phyloP scores from a whole-genome alignment of 92 coral and sea anemone species.

The Isaurus tuberculatus region DNA sequence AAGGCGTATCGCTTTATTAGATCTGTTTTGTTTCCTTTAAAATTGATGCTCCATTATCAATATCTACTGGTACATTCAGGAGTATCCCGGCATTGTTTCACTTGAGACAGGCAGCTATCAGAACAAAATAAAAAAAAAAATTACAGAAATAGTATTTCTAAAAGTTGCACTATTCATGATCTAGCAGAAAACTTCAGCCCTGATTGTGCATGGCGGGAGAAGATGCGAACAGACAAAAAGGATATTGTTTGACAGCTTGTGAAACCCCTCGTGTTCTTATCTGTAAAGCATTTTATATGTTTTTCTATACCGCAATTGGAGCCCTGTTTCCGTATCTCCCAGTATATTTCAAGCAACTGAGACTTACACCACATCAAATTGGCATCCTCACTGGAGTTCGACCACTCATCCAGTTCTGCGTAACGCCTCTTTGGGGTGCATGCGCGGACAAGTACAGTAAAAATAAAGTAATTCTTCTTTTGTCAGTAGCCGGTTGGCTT shows the following conservation, averaged over 20 bases:
- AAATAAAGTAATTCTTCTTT: constrained; percentile 76
- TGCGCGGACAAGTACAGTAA: constrained; percentile 86
- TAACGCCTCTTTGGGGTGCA: constrained; percentile 95
- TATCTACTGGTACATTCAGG: background rate
- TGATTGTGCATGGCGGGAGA: constrained; percentile 2
- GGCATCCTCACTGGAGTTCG: constrained; percentile 91
- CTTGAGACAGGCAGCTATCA: too few relatives aligned
- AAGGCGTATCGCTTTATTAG: background rate
- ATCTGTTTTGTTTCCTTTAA: background rate
- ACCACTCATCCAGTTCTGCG: constrained; percentile 85
- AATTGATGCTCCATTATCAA: background rate
- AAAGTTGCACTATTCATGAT: background rate
- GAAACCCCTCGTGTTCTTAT: constrained; percentile 63
- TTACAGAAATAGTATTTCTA: background rate
- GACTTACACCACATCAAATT: constrained; percentile 83
- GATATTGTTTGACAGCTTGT: constrained; percentile 11
- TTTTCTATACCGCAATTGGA: constrained; percentile 92
- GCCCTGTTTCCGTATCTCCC: constrained; percentile 94
- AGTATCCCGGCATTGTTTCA: background rate
- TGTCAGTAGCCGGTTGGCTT: constrained; percentile 90
- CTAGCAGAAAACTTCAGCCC: background rate
- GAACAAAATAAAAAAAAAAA: too few relatives aligned
- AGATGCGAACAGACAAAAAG: background rate
- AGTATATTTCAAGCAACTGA: constrained; percentile 92
- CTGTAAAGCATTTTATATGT: constrained; percentile 89